phyloP scores from a whole-genome alignment of 2,113 vertebrate species.

The Craseonycteris thonglongyai region DNA sequence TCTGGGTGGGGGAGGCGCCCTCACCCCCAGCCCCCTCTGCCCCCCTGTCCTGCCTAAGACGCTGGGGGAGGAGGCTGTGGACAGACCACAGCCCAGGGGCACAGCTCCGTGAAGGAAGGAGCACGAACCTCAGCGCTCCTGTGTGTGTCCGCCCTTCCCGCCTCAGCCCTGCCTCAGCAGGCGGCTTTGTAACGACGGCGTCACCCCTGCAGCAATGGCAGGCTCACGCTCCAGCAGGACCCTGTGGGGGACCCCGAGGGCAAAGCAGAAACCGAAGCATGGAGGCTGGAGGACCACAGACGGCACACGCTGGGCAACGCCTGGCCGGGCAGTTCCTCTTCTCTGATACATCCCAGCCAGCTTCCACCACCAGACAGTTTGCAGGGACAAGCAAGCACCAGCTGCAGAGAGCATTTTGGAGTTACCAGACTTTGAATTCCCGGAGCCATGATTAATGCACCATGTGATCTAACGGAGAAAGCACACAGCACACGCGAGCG shows the following conservation, averaged over 20 bases:
- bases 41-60: not conserved
- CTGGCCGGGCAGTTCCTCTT: too few relatives aligned
- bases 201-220: not conserved
- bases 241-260: not conserved
- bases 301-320: too few relatives aligned
- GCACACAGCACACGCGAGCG: not conserved
- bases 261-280: not conserved
- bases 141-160: too few relatives aligned
- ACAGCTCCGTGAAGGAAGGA: not conserved
- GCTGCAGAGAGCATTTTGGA: not conserved
- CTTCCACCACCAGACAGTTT: not conserved
- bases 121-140: too few relatives aligned
- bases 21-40: not conserved
- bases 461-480: not conserved
- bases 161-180: not conserved
- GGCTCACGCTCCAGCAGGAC: not conserved
- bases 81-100: not conserved
- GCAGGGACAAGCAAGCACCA: not conserved
- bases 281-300: not conserved
- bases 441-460: not conserved
- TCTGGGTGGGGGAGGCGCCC: not conserved
- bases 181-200: accelerated
- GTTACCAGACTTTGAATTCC: not conserved
- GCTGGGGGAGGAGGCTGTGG: not conserved
- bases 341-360: not conserved